Evolutionary conservation across 1,140 invertebrate species (phyloP).

Genomic region (Lamellibrachia luymesi): DNA sequence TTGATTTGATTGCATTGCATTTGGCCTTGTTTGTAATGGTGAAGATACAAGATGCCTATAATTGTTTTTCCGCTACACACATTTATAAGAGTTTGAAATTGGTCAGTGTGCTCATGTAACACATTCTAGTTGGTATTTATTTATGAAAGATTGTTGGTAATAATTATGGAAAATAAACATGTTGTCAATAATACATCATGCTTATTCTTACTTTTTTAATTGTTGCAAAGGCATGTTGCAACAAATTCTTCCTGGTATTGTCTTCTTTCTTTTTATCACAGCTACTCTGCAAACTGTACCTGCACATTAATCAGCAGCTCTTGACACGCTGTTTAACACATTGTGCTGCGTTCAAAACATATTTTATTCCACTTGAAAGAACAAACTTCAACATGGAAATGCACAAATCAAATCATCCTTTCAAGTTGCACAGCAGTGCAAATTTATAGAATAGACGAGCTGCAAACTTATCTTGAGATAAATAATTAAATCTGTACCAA

Average conservation of each 20-base stretch:
- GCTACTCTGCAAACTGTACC: neutral
- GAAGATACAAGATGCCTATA: neutral
- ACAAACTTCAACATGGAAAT: neutral
- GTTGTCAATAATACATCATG: neutral
- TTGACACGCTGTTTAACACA: too few species aligned
- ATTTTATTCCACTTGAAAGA: slow-evolving; percentile 1
- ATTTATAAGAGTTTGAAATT: too few species aligned
- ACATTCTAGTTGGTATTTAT: neutral
- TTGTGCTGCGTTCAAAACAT: neutral
- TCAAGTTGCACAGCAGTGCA: too few species aligned
- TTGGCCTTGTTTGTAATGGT: neutral
- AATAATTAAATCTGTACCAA: too few species aligned
- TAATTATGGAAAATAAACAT: neutral
- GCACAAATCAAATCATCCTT: neutral
- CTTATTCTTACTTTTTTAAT: too few species aligned
- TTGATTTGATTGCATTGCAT: neutral
- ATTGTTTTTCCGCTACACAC: too few species aligned
- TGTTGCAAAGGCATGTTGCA: neutral
- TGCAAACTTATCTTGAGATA: too few species aligned
- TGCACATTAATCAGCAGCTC: too few species aligned
- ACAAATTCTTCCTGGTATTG: neutral
- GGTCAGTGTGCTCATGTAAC: too few species aligned
- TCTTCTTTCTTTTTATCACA: neutral
- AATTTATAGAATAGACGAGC: too few species aligned
- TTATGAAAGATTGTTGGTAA: neutral